phyloP scores from a whole-genome alignment of 2,113 vertebrate genomes.

The Cnemophilus loriae region DNA sequence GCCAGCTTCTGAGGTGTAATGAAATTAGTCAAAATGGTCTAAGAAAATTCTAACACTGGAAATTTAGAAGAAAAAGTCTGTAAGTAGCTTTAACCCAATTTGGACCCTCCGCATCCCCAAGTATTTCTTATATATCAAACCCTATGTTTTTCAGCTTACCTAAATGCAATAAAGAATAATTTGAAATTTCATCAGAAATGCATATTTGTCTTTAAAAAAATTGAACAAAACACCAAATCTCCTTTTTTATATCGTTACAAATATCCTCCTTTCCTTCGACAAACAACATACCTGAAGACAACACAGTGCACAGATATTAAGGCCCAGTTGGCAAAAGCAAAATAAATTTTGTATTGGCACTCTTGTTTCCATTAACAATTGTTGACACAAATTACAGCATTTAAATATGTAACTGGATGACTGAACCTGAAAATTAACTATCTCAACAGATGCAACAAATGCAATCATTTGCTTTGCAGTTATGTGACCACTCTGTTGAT shows the following conservation, averaged over 20 bases:
- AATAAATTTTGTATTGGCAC: neutral
- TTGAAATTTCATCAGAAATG: neutral
- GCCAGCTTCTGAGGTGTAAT: neutral
- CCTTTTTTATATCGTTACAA: neutral
- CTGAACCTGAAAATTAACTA: conserved; percentile 22
- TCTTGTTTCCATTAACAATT: neutral
- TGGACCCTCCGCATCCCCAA: rapidly evolving
- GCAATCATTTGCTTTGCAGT: neutral
- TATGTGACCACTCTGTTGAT: neutral
- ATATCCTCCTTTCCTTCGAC: neutral
- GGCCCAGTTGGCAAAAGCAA: neutral
- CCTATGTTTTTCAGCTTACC: neutral
- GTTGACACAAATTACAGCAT: neutral
- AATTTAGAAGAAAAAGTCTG: neutral
- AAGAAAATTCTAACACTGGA: neutral
- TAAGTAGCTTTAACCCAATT: neutral
- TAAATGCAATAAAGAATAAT: neutral
- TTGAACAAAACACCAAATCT: neutral
- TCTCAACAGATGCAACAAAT: neutral
- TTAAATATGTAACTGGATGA: conserved; percentile 2
- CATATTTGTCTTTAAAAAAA: neutral
- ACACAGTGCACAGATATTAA: neutral
- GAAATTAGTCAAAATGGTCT: neutral
- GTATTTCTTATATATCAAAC: neutral
- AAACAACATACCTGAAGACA: neutral